Evolutionary conservation across 2,113 vertebrate species (phyloP).

Genomic region (Piprites chloris): DNA sequence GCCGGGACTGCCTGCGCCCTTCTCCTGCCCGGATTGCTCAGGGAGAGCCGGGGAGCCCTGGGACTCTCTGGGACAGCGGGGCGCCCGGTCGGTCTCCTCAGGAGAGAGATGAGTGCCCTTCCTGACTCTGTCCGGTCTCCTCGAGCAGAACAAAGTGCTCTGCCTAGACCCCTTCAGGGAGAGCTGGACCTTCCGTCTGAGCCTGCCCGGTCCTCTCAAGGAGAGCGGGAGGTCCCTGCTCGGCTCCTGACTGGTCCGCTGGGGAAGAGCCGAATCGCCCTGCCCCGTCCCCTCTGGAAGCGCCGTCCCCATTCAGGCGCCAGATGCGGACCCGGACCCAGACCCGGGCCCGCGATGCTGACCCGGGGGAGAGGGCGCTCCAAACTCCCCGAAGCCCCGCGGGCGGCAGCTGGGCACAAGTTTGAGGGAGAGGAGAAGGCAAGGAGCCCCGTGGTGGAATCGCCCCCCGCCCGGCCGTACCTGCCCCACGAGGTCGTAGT

Average conservation of each 20-base stretch:
- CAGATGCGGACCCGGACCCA: background rate
- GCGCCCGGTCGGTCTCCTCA: no score
- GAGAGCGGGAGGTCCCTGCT: background rate
- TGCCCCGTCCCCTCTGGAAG: background rate
- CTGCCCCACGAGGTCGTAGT: constrained; percentile 92
- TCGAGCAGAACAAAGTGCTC: background rate
- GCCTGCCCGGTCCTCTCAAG: no score
- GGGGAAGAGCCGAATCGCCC: no score
- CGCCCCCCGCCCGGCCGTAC: constrained; percentile 64
- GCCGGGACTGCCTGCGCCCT: background rate
- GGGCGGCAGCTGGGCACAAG: background rate
- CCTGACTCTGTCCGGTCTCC: no score
- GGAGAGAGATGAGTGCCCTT: no score
- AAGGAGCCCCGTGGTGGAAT: background rate
- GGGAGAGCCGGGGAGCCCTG: no score
- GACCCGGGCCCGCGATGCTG: background rate
- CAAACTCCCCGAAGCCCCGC: background rate
- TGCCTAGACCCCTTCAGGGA: background rate
- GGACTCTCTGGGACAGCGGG: background rate
- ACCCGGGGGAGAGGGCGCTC: background rate
- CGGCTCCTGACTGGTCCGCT: background rate
- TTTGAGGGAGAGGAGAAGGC: background rate
- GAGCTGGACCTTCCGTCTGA: background rate
- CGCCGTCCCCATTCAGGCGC: background rate
- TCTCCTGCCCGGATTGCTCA: background rate